Base-by-base conservation (phyloP, 2,797 vertebrate species). In the Telmatherina bonti region DNA sequence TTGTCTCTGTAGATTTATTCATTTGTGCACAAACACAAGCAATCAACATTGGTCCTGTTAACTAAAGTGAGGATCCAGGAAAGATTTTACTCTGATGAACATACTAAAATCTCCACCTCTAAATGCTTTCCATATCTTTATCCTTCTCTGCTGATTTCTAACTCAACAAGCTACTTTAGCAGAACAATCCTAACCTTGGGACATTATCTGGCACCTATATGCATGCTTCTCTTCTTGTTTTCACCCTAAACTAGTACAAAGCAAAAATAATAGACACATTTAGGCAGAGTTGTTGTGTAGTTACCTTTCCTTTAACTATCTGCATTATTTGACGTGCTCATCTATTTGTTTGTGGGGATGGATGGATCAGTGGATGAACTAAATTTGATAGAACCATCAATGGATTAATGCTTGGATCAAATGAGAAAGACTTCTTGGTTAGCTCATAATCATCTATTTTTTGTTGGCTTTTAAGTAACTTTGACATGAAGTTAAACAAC, bases 401-500 rank as follows among this genome's bases (percentile, higher is more conserved):
- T 27, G n/a, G 59, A 30, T 49, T 26, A 41, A 9, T 3, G 1
- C 61, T 86, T 86, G 79, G 43, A 86, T 85, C 65, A 55, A 41
- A 22, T 57, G 41, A 49, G 59, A 30, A 74, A 84, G 78, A 65
- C 51, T 22, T 76, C 2, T 9, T 1, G 69, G 76, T 81, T 67
- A 72, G 75, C 65, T 69, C 67, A 63, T 36, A 55, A 70, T 67
- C 62, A 85, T 89, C 74, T 72, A 5, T 70, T 76, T 52, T 80
- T 55, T 49, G 67, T 73, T 33, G 45, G 61, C 76, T 77, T 63
- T 78, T 83, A 55, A 79, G n/a, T 67, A 76, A 76, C 79, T 88
- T 87, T 92, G 81, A 91, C 67, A 66, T 76, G 80, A 79, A 33
- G 72, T 70, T 71, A 81, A 74, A 71, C 81, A 84, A 73, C 79